phyloP scores from a whole-genome alignment of 2,888 invertebrate species.

The Latrodectus elegans region DNA sequence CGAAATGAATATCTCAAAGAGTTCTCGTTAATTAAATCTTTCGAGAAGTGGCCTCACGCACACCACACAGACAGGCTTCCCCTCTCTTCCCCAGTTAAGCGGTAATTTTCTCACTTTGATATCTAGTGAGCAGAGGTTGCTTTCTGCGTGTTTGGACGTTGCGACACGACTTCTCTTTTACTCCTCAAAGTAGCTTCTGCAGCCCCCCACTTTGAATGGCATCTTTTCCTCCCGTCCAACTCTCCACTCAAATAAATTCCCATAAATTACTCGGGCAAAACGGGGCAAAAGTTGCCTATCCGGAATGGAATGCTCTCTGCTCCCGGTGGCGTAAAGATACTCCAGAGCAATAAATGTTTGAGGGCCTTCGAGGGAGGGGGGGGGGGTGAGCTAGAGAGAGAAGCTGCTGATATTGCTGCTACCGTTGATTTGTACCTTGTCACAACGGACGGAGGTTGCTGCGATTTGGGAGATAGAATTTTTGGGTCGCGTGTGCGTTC shows the following conservation, averaged over 20 bases:
- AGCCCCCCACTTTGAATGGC: constrained; percentile 34
- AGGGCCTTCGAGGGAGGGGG: constrained; percentile 2
- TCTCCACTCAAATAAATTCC: constrained; percentile 68
- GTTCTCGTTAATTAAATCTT: constrained; percentile 42
- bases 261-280: constrained; percentile 69
- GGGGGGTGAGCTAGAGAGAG: constrained; percentile 42
- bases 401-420: constrained; percentile 60
- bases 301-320: constrained; percentile 65
- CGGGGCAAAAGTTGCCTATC: constrained; percentile 66
- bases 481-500: constrained; percentile 27
- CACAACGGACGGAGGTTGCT: constrained; percentile 54
- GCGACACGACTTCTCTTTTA: background rate
- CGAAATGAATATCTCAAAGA: constrained; percentile 8
- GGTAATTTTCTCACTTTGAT: constrained; percentile 68
- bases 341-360: background rate
- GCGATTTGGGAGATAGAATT: constrained; percentile 24
- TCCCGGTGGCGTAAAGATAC: constrained; percentile 24
- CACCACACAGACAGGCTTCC: background rate
- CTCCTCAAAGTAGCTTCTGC: too few species aligned
- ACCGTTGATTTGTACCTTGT: constrained; percentile 70
- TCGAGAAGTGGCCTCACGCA: background rate
- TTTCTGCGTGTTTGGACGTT: constrained; percentile 53
- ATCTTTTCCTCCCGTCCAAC: constrained; percentile 50
- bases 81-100: constrained; percentile 18
- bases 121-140: background rate